Evolutionary conservation across 2,797 vertebrate species (phyloP).

Genomic region (Caiman crocodilus): DNA sequence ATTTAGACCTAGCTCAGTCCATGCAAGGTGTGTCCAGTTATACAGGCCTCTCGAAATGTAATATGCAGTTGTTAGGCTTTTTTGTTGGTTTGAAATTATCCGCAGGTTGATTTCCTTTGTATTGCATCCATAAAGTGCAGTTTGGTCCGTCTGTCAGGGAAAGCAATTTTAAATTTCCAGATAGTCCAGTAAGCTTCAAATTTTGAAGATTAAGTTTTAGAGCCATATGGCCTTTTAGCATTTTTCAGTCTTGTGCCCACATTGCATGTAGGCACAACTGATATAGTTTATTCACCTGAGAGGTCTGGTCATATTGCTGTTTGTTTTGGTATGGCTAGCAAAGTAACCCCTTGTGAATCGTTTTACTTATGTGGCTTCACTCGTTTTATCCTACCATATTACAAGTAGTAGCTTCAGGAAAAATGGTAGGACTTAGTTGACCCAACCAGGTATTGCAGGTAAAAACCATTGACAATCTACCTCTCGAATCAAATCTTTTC

Average conservation of each 20-base stretch:
- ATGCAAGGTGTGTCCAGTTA: background rate
- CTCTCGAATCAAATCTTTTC: background rate
- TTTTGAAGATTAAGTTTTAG: background rate
- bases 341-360: background rate
- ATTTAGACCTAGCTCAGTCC: background rate
- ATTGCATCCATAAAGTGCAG: background rate
- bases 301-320: no score
- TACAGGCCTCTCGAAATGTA: background rate
- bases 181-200: background rate
- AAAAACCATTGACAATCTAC: background rate
- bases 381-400: background rate
- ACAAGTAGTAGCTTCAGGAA: background rate
- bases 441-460: accelerated
- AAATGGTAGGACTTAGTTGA: background rate
- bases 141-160: background rate
- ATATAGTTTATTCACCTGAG: background rate
- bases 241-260: background rate
- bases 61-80: background rate
- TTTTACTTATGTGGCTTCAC: background rate
- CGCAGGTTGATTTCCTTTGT: slow-evolving; percentile 14
- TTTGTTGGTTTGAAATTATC: background rate
- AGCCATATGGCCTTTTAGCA: background rate
- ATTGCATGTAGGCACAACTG: background rate
- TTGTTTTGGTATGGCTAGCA: background rate
- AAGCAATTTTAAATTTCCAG: slow-evolving; percentile 5